Evolutionary conservation across 2,888 invertebrate genomes (phyloP).

Genomic region (Torymus texanus): DNA sequence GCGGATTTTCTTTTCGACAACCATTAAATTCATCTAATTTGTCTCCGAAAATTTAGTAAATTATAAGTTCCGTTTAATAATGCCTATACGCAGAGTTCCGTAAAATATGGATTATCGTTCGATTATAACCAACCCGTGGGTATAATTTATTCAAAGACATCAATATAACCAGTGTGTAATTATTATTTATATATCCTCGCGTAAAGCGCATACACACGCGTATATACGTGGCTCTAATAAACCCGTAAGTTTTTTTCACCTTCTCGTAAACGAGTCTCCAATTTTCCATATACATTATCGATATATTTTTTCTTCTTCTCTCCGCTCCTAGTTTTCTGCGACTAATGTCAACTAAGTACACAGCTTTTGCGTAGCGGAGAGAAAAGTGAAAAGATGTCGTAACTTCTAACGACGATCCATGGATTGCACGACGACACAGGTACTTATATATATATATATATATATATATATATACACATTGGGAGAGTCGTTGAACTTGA

Average conservation of each 20-base stretch:
- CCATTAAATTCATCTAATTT: background rate
- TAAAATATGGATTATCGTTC: no score
- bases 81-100: no score
- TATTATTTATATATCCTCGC: slow-evolving; percentile 18
- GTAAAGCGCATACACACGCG: no score
- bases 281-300: slow-evolving; percentile 1
- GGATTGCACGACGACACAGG: background rate
- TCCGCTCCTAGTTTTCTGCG: slow-evolving; percentile 10
- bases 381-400: slow-evolving; percentile 38
- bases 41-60: background rate
- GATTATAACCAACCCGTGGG: no score
- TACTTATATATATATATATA: no score
- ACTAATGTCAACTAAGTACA: slow-evolving; percentile 19
- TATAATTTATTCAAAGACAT: no score
- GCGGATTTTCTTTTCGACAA: no score
- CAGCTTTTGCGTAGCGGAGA: background rate
- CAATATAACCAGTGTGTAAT: background rate
- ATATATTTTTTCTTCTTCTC: background rate
- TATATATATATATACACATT: no score
- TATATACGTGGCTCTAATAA: background rate
- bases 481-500: slow-evolving; percentile 28
- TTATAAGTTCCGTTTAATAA: no score
- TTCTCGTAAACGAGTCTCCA: background rate
- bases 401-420: background rate
- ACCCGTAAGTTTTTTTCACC: no score